phyloP scores from a whole-genome alignment of 2,888 invertebrate species.

The Icerya purchasi region DNA sequence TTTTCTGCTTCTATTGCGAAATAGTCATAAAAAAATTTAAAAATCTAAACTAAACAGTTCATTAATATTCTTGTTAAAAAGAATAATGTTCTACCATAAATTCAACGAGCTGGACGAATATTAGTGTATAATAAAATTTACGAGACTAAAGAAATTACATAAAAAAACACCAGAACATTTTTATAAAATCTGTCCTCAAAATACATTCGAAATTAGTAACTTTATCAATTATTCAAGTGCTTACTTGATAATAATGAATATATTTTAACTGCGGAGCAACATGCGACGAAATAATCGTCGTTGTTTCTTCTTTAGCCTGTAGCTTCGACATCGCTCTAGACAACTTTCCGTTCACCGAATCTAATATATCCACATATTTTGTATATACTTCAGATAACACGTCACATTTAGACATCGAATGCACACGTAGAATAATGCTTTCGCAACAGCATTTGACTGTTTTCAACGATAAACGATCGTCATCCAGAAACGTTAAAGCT shows the following conservation, averaged over 20 bases:
- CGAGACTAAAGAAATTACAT: too few species aligned
- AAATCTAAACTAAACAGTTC: too few species aligned
- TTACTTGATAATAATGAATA: constrained; percentile 8
- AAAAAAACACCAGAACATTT: too few species aligned
- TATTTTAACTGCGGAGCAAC: constrained; percentile 4
- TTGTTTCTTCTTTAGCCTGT: constrained; percentile 1
- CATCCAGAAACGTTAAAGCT: constrained; percentile 6
- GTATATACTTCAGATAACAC: constrained; percentile 1
- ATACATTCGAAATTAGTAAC: too few species aligned
- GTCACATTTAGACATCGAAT: constrained; percentile 2
- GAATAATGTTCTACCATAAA: too few species aligned
- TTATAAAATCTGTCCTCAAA: too few species aligned
- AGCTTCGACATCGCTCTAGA: constrained; percentile 3
- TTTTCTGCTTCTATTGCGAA: too few species aligned
- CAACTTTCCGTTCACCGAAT: constrained; percentile 3
- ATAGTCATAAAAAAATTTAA: too few species aligned
- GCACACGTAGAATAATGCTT: constrained; percentile 5
- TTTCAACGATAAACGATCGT: constrained; percentile 5
- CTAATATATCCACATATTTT: constrained; percentile 7
- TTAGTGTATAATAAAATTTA: too few species aligned
- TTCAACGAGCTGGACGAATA: too few species aligned
- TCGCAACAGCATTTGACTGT: constrained; percentile 7
- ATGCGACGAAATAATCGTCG: background rate
- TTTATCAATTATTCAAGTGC: too few species aligned
- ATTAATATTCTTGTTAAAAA: too few species aligned